Evolutionary conservation across 2,797 vertebrate species (phyloP).

Genomic region (Garrulus glandarius): DNA sequence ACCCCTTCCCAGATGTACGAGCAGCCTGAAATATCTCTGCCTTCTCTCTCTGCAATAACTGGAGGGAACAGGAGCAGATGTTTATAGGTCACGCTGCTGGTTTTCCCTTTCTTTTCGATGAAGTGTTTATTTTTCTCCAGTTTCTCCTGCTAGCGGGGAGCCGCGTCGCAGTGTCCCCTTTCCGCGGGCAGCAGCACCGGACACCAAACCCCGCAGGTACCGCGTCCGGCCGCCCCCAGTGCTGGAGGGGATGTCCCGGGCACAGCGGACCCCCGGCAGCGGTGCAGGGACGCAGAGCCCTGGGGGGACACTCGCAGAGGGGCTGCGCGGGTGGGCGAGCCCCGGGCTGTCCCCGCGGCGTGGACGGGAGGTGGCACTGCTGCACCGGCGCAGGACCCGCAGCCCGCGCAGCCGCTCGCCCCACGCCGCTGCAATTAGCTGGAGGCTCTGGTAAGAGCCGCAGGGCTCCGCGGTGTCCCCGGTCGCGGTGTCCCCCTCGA

Average conservation of each 20-base stretch:
- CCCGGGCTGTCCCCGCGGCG: neutral
- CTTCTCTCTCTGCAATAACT: neutral
- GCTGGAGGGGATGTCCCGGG: neutral
- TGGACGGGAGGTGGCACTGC: conserved; percentile 74
- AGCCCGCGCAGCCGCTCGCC: neutral
- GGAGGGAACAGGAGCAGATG: neutral
- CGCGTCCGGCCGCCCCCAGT: rapidly evolving
- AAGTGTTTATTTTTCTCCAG: neutral
- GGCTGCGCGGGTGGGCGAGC: neutral
- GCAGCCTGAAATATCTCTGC: neutral
- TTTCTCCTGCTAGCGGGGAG: neutral
- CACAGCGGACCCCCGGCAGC: neutral
- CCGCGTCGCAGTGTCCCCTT: rapidly evolving
- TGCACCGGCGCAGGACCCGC: neutral
- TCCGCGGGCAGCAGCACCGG: rapidly evolving
- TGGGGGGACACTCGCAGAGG: rapidly evolving
- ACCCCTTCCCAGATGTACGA: neutral
- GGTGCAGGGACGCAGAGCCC: neutral
- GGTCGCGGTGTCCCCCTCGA: rapidly evolving
- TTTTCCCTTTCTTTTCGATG: neutral
- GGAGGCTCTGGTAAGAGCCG: rapidly evolving
- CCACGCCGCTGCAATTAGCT: rapidly evolving
- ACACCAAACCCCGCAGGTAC: rapidly evolving
- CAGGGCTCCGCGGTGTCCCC: rapidly evolving
- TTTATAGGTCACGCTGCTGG: conserved; percentile 17